Evolutionary conservation across 2,888 invertebrate genomes (phyloP).

Genomic region (Abrostola triplasia): DNA sequence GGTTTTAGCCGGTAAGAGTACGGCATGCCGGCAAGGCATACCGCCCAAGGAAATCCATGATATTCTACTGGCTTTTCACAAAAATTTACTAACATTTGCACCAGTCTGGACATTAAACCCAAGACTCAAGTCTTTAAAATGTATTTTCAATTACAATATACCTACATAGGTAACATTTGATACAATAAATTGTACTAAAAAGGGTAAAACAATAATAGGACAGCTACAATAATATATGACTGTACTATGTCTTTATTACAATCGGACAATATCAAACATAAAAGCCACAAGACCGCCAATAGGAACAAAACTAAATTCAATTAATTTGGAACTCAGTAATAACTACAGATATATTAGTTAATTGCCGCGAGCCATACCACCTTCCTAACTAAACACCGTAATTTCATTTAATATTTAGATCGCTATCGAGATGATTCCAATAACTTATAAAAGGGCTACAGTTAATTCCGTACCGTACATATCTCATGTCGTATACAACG

Average conservation of each 20-base stretch:
- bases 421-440: conserved; percentile 49
- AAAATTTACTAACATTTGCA: too few relatives aligned
- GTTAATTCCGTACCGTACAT: conserved; percentile 44
- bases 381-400: conserved; percentile 56
- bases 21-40: too few relatives aligned
- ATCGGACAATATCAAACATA: conserved; percentile 23
- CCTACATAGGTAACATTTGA: neutral
- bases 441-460: conserved; percentile 42
- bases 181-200: neutral
- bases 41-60: too few relatives aligned
- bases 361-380: conserved; percentile 56
- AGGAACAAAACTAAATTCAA: conserved; percentile 40
- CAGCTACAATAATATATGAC: conserved; percentile 25
- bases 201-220: neutral
- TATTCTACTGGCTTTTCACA: too few relatives aligned
- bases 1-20: too few relatives aligned
- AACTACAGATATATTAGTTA: conserved; percentile 45
- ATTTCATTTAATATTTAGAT: conserved; percentile 64
- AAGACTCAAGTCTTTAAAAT: too few relatives aligned
- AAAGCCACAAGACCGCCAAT: conserved; percentile 30
- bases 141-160: neutral
- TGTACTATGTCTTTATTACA: conserved; percentile 3
- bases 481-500: conserved; percentile 46
- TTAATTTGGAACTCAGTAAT: conserved; percentile 39
- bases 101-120: too few relatives aligned